Evolutionary conservation across 2,888 invertebrate species (phyloP).

Genomic region (Isoperla grammatica): DNA sequence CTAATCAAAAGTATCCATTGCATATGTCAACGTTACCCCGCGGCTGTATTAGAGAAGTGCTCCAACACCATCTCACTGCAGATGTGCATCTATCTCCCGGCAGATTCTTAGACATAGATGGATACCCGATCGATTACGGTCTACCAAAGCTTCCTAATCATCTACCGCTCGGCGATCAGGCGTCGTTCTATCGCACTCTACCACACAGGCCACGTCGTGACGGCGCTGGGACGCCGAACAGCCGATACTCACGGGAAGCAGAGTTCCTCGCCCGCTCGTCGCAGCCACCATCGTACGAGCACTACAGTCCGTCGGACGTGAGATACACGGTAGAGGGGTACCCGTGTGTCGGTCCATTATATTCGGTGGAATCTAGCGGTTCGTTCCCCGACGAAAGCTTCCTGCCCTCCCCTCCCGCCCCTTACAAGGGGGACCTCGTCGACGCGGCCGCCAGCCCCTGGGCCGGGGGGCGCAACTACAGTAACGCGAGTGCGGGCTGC

Average conservation of each 20-base stretch:
- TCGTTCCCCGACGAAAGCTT: constrained; percentile 49
- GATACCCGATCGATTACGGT: constrained; percentile 73
- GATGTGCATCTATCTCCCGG: constrained; percentile 70
- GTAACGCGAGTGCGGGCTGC: constrained; percentile 48
- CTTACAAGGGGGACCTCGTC: constrained; percentile 58
- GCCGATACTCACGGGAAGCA: constrained; percentile 58
- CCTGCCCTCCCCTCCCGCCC: constrained; percentile 64
- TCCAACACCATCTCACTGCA: constrained; percentile 50
- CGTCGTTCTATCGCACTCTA: constrained; percentile 63
- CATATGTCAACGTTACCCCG: constrained; percentile 49
- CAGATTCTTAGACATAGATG: constrained; percentile 67
- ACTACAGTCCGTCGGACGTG: constrained; percentile 49
- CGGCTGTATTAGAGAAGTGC: constrained; percentile 48
- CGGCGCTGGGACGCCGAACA: constrained; percentile 48
- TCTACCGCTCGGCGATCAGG: constrained; percentile 24
- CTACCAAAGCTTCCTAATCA: constrained; percentile 57
- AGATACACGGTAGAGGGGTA: constrained; percentile 78
- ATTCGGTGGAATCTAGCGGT: constrained; percentile 23
- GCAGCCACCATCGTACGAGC: constrained; percentile 44
- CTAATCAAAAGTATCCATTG: constrained; percentile 34
- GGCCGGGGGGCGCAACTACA: constrained; percentile 46
- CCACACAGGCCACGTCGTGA: constrained; percentile 55
- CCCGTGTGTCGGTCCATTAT: constrained; percentile 52
- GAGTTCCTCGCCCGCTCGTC: constrained; percentile 54
- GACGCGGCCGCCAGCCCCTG: constrained; percentile 43